These are phyloP conservation scores for Lymantria dispar DNA, from an alignment of 2,888 invertebrate species.

Conservation along the genomic window DNA sequence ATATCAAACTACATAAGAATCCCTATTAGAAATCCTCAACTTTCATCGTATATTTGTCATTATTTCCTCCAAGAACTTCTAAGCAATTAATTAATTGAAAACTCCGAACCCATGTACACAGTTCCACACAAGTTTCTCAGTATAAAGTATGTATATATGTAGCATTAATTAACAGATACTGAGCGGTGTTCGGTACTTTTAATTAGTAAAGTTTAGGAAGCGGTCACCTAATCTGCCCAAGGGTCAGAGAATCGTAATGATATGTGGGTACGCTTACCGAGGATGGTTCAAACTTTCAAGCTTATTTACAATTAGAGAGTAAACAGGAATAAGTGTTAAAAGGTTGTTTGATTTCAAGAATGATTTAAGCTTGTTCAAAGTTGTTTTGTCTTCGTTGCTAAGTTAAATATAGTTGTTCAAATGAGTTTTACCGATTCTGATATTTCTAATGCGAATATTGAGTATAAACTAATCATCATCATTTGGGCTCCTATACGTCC, in stretches of 20 bases:
- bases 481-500: no score
- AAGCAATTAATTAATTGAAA: constrained; percentile 30
- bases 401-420: no score
- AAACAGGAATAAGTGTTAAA: background rate
- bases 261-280: constrained; percentile 2
- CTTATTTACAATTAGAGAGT: background rate
- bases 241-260: constrained; percentile 11
- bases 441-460: no score
- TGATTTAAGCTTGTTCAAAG: no score
- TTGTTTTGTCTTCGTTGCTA: no score
- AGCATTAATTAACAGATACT: constrained; percentile 37
- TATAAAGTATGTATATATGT: constrained; percentile 23
- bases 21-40: background rate
- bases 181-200: constrained; percentile 36
- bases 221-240: constrained; percentile 39
- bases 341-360: background rate
- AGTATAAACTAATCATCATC: no score
- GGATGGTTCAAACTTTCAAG: background rate
- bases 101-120: constrained; percentile 23
- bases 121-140: constrained; percentile 14
- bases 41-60: constrained; percentile 20
- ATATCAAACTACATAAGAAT: background rate
- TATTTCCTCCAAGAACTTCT: constrained; percentile 12
- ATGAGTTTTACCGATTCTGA: no score
- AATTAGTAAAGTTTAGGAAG: constrained; percentile 50